These are phyloP conservation scores for Globia sparganii DNA, from an alignment of 2,888 invertebrate genomes.

Conservation along the genomic window DNA sequence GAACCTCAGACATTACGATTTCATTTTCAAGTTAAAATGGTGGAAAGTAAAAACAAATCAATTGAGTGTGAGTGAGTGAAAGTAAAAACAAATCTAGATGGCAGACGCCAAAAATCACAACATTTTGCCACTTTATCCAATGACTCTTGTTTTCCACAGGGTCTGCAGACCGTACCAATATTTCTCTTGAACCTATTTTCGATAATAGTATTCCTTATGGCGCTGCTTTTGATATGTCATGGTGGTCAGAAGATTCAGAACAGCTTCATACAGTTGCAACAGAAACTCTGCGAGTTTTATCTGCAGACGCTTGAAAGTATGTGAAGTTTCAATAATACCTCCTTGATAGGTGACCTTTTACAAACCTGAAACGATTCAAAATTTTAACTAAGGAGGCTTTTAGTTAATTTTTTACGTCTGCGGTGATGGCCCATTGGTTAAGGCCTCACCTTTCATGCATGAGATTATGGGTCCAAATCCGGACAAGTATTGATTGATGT, in stretches of 20 bases:
- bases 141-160: conserved; percentile 50
- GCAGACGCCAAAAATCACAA: not conserved
- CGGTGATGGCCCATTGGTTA: too few species aligned
- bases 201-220: conserved; percentile 61
- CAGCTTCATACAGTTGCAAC: conserved; percentile 62
- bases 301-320: conserved; percentile 56
- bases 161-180: conserved; percentile 15
- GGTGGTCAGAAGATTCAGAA: conserved; percentile 72
- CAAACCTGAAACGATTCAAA: not conserved
- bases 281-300: conserved; percentile 67
- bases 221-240: conserved; percentile 66
- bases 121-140: not conserved
- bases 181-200: conserved; percentile 40
- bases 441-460: too few species aligned
- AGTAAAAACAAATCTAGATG: too few species aligned
- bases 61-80: too few species aligned
- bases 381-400: not conserved
- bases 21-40: not conserved
- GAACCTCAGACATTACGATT: not conserved
- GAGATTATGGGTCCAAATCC: not conserved
- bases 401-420: not conserved
- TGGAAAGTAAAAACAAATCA: not conserved
- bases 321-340: not conserved
- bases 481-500: not conserved
- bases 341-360: not conserved